phyloP scores from a whole-genome alignment of 2,797 vertebrate genomes.

The Bradypodion ventrale region DNA sequence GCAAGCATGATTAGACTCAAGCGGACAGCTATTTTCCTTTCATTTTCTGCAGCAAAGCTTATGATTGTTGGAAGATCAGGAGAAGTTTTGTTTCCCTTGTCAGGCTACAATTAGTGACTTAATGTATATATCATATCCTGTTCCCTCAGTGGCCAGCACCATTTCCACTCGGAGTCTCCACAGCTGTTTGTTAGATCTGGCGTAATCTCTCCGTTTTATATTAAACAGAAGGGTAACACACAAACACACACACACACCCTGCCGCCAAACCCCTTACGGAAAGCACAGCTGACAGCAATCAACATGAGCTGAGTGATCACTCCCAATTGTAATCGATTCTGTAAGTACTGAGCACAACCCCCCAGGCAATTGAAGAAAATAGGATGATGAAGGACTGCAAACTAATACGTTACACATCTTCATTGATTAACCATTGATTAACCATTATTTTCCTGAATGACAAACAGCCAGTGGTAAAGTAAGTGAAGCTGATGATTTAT shows the following conservation, averaged over 20 bases:
- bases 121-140: slow-evolving; percentile 39
- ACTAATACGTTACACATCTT: slow-evolving; percentile 84
- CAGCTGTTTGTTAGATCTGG: slow-evolving; percentile 72
- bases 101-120: slow-evolving; percentile 78
- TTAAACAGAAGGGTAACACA: slow-evolving; percentile 69
- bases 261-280: slow-evolving; percentile 66
- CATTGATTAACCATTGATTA: slow-evolving; percentile 87
- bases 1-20: slow-evolving; percentile 78
- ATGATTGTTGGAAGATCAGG: slow-evolving; percentile 82
- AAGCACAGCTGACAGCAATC: slow-evolving; percentile 81
- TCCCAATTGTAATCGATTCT: slow-evolving; percentile 87
- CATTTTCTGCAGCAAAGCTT: slow-evolving; percentile 79
- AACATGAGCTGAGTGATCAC: slow-evolving; percentile 86
- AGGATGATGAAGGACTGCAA: slow-evolving; percentile 84
- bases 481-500: slow-evolving; percentile 85
- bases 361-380: slow-evolving; percentile 84
- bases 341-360: slow-evolving; percentile 83
- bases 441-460: slow-evolving; percentile 88
- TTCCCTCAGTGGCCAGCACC: neutral
- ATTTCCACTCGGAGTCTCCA: slow-evolving; percentile 50
- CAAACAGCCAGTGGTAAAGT: slow-evolving; percentile 84
- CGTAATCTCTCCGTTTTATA: slow-evolving; percentile 76
- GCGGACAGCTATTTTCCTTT: slow-evolving; percentile 77
- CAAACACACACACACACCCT: neutral
- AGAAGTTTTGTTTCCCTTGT: slow-evolving; percentile 80